A percentile compares a stretch with the other conserved stretches of the same genome.
These are phyloP conservation scores for Tapirus indicus DNA, from an alignment of 2,797 vertebrate species.

Conservation along the genomic window DNA sequence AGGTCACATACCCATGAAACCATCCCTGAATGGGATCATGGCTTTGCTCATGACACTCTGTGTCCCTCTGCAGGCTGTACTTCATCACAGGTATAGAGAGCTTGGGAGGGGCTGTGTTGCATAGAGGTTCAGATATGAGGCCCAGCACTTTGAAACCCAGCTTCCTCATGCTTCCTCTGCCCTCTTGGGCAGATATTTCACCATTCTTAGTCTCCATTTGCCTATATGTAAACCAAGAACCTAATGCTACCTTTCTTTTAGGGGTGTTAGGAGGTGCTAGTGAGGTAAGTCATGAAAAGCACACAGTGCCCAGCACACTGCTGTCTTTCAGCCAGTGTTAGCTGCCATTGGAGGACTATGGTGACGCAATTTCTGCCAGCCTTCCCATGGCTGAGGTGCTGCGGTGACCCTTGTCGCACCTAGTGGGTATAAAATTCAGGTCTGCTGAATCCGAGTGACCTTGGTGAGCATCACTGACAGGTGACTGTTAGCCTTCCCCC, in stretches of 20 bases:
- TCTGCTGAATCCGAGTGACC: not conserved
- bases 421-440: not conserved
- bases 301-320: fast-evolving
- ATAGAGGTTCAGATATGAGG: not conserved
- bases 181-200: not conserved
- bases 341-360: not conserved
- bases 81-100: fast-evolving
- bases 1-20: no score
- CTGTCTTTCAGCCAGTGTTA: not conserved
- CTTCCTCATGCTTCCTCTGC: not conserved
- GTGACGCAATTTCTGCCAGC: not conserved
- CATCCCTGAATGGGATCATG: not conserved
- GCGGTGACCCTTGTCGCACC: not conserved
- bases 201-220: not conserved
- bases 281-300: not conserved
- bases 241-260: not conserved
- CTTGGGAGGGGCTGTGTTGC: not conserved
- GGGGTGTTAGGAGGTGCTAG: not conserved
- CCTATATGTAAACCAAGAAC: not conserved
- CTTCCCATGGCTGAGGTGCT: not conserved
- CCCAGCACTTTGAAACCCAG: not conserved
- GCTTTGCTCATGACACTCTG: not conserved
- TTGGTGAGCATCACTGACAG: not conserved
- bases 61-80: fast-evolving
- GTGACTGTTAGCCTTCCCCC: not conserved